Evolutionary conservation across 2,888 invertebrate species (phyloP), one percentile per base, ranked within the genome.

Genomic region (Acleris sparsana): DNA sequence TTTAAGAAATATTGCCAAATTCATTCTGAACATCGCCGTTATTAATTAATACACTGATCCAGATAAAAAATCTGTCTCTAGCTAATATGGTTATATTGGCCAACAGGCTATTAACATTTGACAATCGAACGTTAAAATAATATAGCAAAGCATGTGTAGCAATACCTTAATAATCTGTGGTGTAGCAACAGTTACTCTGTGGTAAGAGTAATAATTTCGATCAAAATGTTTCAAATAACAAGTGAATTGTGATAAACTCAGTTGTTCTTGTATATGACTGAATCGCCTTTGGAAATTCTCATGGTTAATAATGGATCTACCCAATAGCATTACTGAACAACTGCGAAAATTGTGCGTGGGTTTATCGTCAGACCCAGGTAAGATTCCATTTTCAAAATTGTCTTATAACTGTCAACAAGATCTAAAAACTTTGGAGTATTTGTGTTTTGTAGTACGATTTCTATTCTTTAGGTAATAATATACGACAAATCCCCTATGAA

Each of bases 321-420:
- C 83, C 67, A 76, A 80, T 52, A 85, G 70, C 78, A 84, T 89
- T 66, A 80, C 87, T 69, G 79, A 77, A 69, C 80, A 89, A 67
- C 82, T 92, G 70, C 87, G 85, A 70, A 92, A 91, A 84, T 79
- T 92, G 68, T 92, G 92, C 74, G 77, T 82, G 69, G 80, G 78
- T 70, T 80, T 92, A 80, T 88, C 92, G 79, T 71, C 84, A 61
- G 87, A 89, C 77, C 88, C 90, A 86, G 92, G 92, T 89, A 74
- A 70, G 72, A 73, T 83, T 81, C 81, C 70, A 77, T 75, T 80
- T 84, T 84, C 73, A 79, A 71, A 69, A 25, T 65, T 67, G 59
- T 48, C 39, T 80, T 77, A 65, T 62, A 67, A 58, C 44, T 71
- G 68, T 53, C 62, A 69, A 70, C 72, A 71, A 69, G 69, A 70